Evolutionary conservation across 2,888 invertebrate genomes (phyloP).

Genomic region (Nomada ruficornis): DNA sequence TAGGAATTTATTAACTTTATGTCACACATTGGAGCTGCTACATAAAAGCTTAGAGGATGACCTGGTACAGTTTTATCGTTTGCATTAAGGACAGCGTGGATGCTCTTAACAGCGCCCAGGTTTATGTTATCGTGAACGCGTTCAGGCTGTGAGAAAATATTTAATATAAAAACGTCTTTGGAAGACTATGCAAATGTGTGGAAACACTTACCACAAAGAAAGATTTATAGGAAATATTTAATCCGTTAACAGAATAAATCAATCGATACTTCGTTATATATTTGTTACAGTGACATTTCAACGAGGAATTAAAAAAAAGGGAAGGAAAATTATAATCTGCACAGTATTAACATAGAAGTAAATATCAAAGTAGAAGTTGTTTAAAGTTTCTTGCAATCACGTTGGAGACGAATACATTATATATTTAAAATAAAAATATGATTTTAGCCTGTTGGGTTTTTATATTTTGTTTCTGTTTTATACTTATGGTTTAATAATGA

Average conservation of each 20-base stretch:
- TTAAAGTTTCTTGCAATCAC: too few relatives aligned
- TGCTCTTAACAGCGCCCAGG: conserved; percentile 58
- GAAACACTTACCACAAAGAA: conserved; percentile 1
- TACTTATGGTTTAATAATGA: background rate
- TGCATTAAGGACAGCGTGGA: conserved; percentile 53
- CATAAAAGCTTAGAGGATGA: conserved; percentile 55
- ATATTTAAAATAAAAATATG: too few relatives aligned
- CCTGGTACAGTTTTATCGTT: conserved; percentile 62
- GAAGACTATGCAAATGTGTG: conserved; percentile 21
- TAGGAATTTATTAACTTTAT: conserved; percentile 66
- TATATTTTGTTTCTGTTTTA: too few relatives aligned
- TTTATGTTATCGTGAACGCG: conserved; percentile 54
- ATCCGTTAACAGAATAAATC: background rate
- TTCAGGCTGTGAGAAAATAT: conserved; percentile 33
- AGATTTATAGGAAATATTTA: background rate
- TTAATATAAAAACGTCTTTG: conserved; percentile 44
- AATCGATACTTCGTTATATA: background rate
- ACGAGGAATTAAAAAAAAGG: too few relatives aligned
- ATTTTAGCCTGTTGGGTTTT: too few relatives aligned
- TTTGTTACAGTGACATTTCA: too few relatives aligned
- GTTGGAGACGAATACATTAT: too few relatives aligned
- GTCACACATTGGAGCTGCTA: conserved; percentile 30
- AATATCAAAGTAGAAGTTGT: too few relatives aligned
- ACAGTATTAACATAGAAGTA: too few relatives aligned
- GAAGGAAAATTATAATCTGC: too few relatives aligned